Base-by-base conservation (phyloP, 2,888 invertebrate genomes). In the Amphipoea oculea region DNA sequence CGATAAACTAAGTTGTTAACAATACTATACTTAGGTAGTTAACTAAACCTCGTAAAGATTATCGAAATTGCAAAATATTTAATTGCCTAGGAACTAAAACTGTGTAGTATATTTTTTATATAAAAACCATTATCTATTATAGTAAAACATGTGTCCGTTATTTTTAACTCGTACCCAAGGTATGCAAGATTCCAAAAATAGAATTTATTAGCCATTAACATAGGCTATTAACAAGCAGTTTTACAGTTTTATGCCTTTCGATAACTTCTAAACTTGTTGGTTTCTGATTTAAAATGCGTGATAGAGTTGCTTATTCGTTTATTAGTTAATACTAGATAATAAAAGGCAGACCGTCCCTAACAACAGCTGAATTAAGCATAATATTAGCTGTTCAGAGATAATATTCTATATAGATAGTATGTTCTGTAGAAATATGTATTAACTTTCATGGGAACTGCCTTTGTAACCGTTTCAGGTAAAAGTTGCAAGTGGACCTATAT, bases 21-120 rank as follows among this genome's bases (percentile, higher is more conserved):
- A 62, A 79, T 72, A 78, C 29, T 29, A 29, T 48, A 48, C 12
- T 48, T 48, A 11, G 9, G 36, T 70, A 68, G 54, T 72, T 51
- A 65, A 73, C 17, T 20, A 17, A n/a, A 68, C 29, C 42, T 80
- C 42, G 14, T 82, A 69, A 82, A 85, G 11, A 60, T 60, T 80
- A 81, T 40, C 68, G 48, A 51, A 80, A 69, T 60, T 51, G 63
- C 42, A 20, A 62, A 66, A 23, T 62, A 29, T 79, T 71, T 48
- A 57, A 63, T 36, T 73, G 29, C 40, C 57, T 57, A 65, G 54
- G 57, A 65, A 71, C 57, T 67, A 54, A 66, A 36, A 29, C 57
- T 42, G 17, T 51, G 12, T 73, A 42, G 11, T 45, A 45, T 29
- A 45, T 29, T 40, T 29, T 36, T 17, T 17, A 57, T 14, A 23